These are phyloP conservation scores for Herminia tarsipennalis DNA, from an alignment of 2,888 invertebrate genomes.

Conservation along the genomic window DNA sequence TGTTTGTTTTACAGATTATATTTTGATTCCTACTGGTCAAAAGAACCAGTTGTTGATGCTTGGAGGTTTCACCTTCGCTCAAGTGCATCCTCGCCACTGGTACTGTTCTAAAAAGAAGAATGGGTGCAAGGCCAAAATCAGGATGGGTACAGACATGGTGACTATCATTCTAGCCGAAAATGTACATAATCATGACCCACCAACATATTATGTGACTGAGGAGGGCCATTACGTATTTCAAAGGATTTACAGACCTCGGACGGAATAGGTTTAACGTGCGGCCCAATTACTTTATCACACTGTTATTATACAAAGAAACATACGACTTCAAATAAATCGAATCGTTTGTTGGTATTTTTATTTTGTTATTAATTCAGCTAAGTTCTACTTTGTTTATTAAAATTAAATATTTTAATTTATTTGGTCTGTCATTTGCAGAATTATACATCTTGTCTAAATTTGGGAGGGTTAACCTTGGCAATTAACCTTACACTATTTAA, in stretches of 20 bases:
- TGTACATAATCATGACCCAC: constrained; percentile 45
- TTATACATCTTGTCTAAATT: no score
- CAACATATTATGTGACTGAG: constrained; percentile 31
- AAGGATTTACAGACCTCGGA: neutral
- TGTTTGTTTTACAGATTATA: constrained; percentile 28
- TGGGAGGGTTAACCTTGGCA: no score
- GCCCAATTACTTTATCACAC: no score
- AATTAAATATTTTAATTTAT: no score
- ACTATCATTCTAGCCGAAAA: constrained; percentile 29
- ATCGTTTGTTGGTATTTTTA: no score
- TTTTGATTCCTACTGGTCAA: constrained; percentile 25
- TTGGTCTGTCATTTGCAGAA: no score
- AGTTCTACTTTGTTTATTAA: no score
- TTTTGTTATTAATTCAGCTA: no score
- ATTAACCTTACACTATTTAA: no score
- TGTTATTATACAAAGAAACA: no score
- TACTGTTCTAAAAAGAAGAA: constrained; percentile 38
- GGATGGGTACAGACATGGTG: constrained; percentile 23
- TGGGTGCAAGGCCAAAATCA: constrained; percentile 41
- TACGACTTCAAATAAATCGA: no score
- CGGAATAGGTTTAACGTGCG: no score
- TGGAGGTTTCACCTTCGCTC: constrained; percentile 45
- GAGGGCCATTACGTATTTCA: constrained; percentile 31
- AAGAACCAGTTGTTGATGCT: constrained; percentile 38
- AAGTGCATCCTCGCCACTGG: constrained; percentile 30